These are phyloP conservation scores for Siphamia tubifer DNA, from an alignment of 2,113 vertebrate species.

Conservation along the genomic window DNA sequence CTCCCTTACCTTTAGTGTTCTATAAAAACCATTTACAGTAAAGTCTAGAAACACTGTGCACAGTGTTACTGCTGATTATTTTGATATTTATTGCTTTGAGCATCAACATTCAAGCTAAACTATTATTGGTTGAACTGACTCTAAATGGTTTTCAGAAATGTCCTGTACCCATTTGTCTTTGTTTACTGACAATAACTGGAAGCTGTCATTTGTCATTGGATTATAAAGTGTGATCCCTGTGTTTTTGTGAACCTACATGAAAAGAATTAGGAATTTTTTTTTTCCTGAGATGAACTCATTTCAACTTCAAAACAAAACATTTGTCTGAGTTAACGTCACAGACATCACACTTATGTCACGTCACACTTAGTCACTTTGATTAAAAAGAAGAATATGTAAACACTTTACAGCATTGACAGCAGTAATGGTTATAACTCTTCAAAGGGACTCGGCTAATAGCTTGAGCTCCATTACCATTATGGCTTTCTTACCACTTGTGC, in stretches of 20 bases:
- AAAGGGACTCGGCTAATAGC: constrained; percentile 36
- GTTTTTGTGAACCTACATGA: too few relatives aligned
- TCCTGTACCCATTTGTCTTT: background rate
- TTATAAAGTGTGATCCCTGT: background rate
- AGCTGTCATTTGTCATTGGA: background rate
- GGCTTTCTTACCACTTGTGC: constrained; percentile 47
- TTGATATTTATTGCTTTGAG: background rate
- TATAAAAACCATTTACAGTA: background rate
- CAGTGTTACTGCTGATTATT: background rate
- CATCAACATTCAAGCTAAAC: too few relatives aligned
- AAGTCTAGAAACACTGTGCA: background rate
- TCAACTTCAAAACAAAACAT: background rate
- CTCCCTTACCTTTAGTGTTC: background rate
- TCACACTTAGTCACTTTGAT: background rate
- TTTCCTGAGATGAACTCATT: background rate
- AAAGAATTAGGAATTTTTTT: background rate
- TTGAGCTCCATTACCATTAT: constrained; percentile 42
- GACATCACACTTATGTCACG: constrained; percentile 2
- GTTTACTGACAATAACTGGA: background rate
- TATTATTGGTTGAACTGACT: background rate
- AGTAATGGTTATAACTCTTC: constrained; percentile 45
- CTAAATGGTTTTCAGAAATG: background rate
- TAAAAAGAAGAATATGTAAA: constrained; percentile 19
- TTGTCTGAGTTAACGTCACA: background rate
- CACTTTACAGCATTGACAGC: background rate